Evolutionary conservation across 2,888 invertebrate species (phyloP), one percentile per base, ranked within the genome.

Genomic region (Macrophya annulata): DNA sequence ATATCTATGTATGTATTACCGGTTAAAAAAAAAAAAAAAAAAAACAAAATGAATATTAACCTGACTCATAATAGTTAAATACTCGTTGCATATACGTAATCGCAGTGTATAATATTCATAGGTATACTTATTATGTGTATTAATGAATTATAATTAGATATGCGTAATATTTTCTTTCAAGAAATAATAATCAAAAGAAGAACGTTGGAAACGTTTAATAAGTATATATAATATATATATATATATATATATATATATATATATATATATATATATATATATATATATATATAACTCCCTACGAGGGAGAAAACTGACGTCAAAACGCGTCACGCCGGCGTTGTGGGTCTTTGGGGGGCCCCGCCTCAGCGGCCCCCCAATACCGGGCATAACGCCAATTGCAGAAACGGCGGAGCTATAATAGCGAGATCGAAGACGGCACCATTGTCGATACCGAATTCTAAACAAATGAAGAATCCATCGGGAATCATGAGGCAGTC

Each of bases 401-500:
- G 91, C 86, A 90, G 91, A 89, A 90, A 90, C 89, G 89, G 90
- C 85, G 86, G 90, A 85, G 86, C 90, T 85, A 89, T 91, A 86
- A 86, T 91, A 90, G 89, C 90, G 87, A 89, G 90, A 86, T 85
- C 90, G 86, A 90, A 90, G 87, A 89, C 92, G 83, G 88, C 90
- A 86, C 87, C 90, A 86, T 87, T 90, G 88, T 84, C 86, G 1
- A 48, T 40, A 48, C 88, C 90, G 89, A 90, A 90, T 85, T 88
- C 91, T 89, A 93, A 93, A 90, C 92, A 93, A 90, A 93, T 94
- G 92, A 93, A 93, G 91, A 93, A 93, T 87, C 93, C 94, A 71
- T 93, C 93, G 86, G 92, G 92, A 88, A 94, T 95, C 91, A 95
- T 95, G 93, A 94, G 95, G 87, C 96, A 96, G 91, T 95, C 95